phyloP scores from a whole-genome alignment of 2,888 invertebrate genomes.

The Trichogramma dendrolimi region DNA sequence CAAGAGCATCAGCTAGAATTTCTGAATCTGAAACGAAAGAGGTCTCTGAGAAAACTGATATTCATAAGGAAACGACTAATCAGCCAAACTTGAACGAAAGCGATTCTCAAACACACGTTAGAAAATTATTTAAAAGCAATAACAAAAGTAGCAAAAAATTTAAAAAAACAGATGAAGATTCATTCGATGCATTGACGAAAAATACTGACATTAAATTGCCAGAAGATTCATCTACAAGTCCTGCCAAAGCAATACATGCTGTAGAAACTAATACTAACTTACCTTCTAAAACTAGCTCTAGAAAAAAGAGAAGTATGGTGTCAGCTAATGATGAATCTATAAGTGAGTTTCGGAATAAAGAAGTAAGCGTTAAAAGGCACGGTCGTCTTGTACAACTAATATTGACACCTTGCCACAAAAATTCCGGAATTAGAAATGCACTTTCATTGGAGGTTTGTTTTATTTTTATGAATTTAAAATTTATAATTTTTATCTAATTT shows the following conservation, averaged over 20 bases:
- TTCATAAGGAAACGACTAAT: background rate
- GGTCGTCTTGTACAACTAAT: constrained; percentile 63
- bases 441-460: constrained; percentile 59
- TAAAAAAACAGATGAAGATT: no score
- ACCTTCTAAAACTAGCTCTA: no score
- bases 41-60: background rate
- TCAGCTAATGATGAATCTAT: no score
- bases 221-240: no score
- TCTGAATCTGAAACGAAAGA: background rate
- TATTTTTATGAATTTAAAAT: background rate
- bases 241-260: no score
- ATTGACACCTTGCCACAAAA: constrained; percentile 55
- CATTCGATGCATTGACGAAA: no score
- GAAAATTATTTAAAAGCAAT: constrained; percentile 35
- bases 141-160: no score
- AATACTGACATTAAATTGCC: constrained; percentile 28
- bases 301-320: no score
- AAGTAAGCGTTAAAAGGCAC: constrained; percentile 59
- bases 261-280: no score
- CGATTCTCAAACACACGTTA: constrained; percentile 18
- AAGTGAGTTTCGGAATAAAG: constrained; percentile 50
- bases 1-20: background rate
- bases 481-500: background rate
- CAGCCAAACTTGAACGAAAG: constrained; percentile 24
- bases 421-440: constrained; percentile 60